phyloP scores from a whole-genome alignment of 2,888 invertebrate species.

The Macaria notata region DNA sequence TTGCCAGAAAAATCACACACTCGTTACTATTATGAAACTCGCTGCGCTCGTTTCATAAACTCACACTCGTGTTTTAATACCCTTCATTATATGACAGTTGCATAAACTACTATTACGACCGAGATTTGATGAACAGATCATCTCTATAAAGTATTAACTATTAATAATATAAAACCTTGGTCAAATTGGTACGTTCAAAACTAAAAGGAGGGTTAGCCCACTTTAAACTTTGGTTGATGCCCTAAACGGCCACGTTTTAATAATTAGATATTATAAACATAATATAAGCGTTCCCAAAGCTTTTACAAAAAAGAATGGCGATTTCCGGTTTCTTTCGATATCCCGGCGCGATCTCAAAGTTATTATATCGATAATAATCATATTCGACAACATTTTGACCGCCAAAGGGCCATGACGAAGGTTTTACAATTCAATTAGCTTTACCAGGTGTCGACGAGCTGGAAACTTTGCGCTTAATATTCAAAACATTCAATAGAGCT shows the following conservation, averaged over 20 bases:
- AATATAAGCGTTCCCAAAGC: conserved; percentile 9
- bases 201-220: too few relatives aligned
- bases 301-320: conserved; percentile 41
- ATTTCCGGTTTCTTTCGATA: conserved; percentile 52
- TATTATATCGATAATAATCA: conserved; percentile 72
- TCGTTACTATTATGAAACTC: too few relatives aligned
- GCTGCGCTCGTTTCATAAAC: too few relatives aligned
- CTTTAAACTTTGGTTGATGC: too few relatives aligned
- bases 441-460: conserved; percentile 70
- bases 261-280: conserved; percentile 8
- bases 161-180: too few relatives aligned
- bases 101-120: too few relatives aligned
- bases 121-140: too few relatives aligned
- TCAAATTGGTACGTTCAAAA: too few relatives aligned
- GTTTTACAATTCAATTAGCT: conserved; percentile 80
- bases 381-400: conserved; percentile 70
- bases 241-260: not conserved
- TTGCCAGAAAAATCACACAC: too few relatives aligned
- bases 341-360: conserved; percentile 61
- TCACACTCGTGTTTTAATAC: too few relatives aligned
- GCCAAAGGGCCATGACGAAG: conserved; percentile 74
- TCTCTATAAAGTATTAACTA: too few relatives aligned
- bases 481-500: conserved; percentile 56
- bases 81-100: too few relatives aligned
- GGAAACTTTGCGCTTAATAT: conserved; percentile 67